A percentile compares a stretch with the other conserved stretches of the same genome.
Evolutionary conservation across 2,888 invertebrate genomes (phyloP).

Genomic region (Hipparchia sbordonii): DNA sequence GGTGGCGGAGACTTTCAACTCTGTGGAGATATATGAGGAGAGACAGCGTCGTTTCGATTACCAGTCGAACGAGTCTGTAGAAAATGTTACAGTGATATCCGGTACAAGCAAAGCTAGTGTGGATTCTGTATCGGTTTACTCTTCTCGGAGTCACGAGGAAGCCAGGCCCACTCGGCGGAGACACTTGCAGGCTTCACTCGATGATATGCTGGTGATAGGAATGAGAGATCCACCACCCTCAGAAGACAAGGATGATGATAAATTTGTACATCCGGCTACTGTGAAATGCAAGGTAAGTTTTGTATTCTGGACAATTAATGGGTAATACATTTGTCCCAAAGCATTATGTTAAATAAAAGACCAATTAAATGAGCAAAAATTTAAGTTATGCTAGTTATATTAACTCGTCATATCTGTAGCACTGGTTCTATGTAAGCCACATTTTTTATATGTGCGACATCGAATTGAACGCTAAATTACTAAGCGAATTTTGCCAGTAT

Average conservation of each 20-base stretch:
- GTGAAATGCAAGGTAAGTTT: slow-evolving; percentile 69
- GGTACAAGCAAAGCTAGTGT: slow-evolving; percentile 67
- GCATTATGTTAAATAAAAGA: too few species aligned
- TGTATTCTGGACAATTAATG: background rate
- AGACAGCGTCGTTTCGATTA: slow-evolving; percentile 58
- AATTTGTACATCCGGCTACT: slow-evolving; percentile 73
- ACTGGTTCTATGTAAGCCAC: too few species aligned
- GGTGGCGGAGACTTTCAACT: slow-evolving; percentile 67
- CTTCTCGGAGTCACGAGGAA: slow-evolving; percentile 82
- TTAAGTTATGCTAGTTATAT: too few species aligned
- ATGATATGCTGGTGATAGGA: slow-evolving; percentile 83
- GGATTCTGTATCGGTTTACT: slow-evolving; percentile 84
- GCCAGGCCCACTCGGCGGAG: slow-evolving; percentile 59
- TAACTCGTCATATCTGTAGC: too few species aligned
- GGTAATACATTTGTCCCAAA: too few species aligned
- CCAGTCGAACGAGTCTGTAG: slow-evolving; percentile 77
- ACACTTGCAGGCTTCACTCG: slow-evolving; percentile 80
- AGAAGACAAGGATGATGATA: slow-evolving; percentile 63
- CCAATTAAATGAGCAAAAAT: too few species aligned
- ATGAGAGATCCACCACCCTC: slow-evolving; percentile 52
- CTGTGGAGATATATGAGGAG: slow-evolving; percentile 74
- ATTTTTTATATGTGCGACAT: background rate
- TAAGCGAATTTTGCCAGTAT: too few species aligned
- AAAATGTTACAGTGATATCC: slow-evolving; percentile 80
- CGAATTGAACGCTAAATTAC: background rate